Conservation (phyloP, 2,888 invertebrate genomes). For the Melieria crassipennis region DNA sequence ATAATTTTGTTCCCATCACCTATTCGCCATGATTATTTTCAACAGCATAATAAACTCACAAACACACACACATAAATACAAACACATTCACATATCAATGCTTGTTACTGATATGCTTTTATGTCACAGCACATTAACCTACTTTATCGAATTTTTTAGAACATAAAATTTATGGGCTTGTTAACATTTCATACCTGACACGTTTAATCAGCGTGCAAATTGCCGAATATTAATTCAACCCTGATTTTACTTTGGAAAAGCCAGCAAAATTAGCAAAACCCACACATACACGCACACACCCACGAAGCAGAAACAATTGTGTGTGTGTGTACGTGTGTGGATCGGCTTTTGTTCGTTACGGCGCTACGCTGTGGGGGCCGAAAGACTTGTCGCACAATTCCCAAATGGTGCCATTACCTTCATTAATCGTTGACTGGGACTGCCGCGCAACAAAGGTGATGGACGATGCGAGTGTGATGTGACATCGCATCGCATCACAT, state of each 20-base stretch:
- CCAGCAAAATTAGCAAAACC: slow-evolving; percentile 12
- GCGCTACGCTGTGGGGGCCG: too few species aligned
- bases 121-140: too few species aligned
- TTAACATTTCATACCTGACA: neutral
- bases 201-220: slow-evolving; percentile 6
- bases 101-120: neutral
- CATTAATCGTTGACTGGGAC: slow-evolving; percentile 18
- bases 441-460: too few species aligned
- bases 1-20: too few species aligned
- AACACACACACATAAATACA: neutral
- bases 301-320: too few species aligned
- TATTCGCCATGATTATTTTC: too few species aligned
- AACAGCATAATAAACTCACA: neutral
- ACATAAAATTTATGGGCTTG: slow-evolving; percentile 3
- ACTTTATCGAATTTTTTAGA: neutral
- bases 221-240: slow-evolving; percentile 11
- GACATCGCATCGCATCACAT: too few species aligned
- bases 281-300: neutral
- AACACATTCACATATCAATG: neutral
- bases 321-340: too few species aligned
- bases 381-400: neutral
- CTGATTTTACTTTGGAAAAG: slow-evolving; percentile 3
- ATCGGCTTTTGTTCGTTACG: too few species aligned
- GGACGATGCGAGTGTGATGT: too few species aligned
- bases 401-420: slow-evolving; percentile 23